Conservation (phyloP, 2,113 vertebrate species). For the Perca fluviatilis region DNA sequence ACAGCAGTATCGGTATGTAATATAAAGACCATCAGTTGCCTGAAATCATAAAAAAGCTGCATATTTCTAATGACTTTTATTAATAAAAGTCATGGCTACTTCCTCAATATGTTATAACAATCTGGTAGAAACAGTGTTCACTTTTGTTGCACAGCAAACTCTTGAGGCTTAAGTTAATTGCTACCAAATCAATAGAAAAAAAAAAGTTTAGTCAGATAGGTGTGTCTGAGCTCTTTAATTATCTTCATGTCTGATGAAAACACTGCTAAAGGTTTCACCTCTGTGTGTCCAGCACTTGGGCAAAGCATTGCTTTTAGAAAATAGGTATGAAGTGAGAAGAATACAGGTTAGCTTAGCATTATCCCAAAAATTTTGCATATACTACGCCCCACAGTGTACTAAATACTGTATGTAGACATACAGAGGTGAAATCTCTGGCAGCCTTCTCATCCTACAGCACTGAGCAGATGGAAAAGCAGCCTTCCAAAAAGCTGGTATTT, state of each 20-base stretch:
- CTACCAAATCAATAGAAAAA: constrained; percentile 26
- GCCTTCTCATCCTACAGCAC: constrained; percentile 19
- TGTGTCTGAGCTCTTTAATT: constrained; percentile 35
- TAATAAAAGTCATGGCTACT: constrained; percentile 29
- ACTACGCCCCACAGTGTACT: constrained; percentile 33
- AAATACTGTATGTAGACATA: constrained; percentile 23
- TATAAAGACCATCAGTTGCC: constrained; percentile 10
- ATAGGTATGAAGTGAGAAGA: constrained; percentile 25
- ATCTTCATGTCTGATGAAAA: constrained; percentile 15
- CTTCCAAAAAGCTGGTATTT: constrained; percentile 57
- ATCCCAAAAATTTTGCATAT: constrained; percentile 29
- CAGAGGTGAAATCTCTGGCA: constrained; percentile 35
- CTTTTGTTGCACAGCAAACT: constrained; percentile 39
- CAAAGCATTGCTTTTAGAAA: constrained; percentile 50
- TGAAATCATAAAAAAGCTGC: constrained; percentile 39
- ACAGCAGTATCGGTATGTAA: constrained; percentile 33
- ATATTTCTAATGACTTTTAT: constrained; percentile 27
- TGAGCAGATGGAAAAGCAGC: constrained; percentile 36
- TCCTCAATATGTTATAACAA: constrained; percentile 34
- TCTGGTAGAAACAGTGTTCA: constrained; percentile 14
- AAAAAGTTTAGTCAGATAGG: not conserved
- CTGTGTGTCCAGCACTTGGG: constrained; percentile 33
- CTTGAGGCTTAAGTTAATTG: constrained; percentile 24
- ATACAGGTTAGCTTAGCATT: constrained; percentile 16
- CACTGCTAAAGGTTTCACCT: constrained; percentile 24